Percentiles rank a stretch among this genome's conserved stretches.
Evolutionary conservation across 2,113 vertebrate genomes (phyloP).

Genomic region (Semnornis frantzii): DNA sequence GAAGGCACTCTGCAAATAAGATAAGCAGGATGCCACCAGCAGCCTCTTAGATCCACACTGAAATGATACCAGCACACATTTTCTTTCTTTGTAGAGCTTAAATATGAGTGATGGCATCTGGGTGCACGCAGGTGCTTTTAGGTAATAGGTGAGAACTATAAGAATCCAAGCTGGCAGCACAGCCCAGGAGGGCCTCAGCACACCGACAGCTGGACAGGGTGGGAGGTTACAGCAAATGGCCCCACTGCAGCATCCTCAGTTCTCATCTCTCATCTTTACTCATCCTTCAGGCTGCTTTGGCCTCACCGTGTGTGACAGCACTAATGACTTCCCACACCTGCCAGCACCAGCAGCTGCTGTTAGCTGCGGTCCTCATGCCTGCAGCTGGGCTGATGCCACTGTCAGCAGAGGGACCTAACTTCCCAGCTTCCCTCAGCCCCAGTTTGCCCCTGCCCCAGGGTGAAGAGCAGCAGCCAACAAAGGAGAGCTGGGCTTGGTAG

Average conservation of each 20-base stretch:
- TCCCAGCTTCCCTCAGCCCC: not conserved
- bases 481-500: not conserved
- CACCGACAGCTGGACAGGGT: not conserved
- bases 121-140: not conserved
- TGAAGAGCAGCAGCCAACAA: not conserved
- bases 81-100: not conserved
- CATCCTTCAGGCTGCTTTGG: not conserved
- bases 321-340: not conserved
- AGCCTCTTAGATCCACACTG: not conserved
- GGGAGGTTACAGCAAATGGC: not conserved
- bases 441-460: not conserved
- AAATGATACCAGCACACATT: not conserved
- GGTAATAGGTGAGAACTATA: not conserved
- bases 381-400: fast-evolving
- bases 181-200: not conserved
- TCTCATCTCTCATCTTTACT: not conserved
- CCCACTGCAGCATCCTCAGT: not conserved
- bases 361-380: fast-evolving
- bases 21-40: not conserved
- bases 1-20: not conserved
- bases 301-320: not conserved
- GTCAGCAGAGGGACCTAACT: not conserved
- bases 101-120: not conserved
- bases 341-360: not conserved
- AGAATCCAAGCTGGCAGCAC: not conserved